phyloP scores from a whole-genome alignment of 2,888 invertebrate genomes.

The Ophion ellenae region DNA sequence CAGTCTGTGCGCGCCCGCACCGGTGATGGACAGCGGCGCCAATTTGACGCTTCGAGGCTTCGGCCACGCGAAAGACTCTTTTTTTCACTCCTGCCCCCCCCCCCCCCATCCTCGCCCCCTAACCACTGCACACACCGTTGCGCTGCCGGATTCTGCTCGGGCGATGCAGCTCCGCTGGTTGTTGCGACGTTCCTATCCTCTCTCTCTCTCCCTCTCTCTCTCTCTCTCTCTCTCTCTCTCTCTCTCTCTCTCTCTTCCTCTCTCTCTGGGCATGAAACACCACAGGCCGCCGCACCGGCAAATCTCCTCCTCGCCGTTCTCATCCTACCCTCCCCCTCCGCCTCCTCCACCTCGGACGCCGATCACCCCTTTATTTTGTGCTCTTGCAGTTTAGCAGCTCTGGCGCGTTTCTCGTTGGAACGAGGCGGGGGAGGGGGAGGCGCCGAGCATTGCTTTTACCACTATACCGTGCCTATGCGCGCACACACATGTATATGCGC shows the following conservation, averaged over 20 bases:
- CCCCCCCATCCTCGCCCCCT: conserved; percentile 28
- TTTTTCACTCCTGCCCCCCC: conserved; percentile 61
- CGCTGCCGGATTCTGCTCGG: conserved; percentile 50
- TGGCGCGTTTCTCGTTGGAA: conserved; percentile 55
- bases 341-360: conserved; percentile 35
- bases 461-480: conserved; percentile 4
- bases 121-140: conserved; percentile 51
- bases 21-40: conserved; percentile 84
- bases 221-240: conserved; percentile 26
- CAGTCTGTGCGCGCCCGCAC: conserved; percentile 71
- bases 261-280: conserved; percentile 35
- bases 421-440: conserved; percentile 31
- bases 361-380: conserved; percentile 60
- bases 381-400: conserved; percentile 66
- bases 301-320: conserved; percentile 38
- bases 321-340: conserved; percentile 21
- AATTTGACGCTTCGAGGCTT: conserved; percentile 83
- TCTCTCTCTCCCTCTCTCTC: conserved; percentile 60
- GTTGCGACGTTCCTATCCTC: conserved; percentile 66
- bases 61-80: conserved; percentile 77
- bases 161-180: conserved; percentile 55
- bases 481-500: too few species aligned
- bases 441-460: conserved; percentile 40
- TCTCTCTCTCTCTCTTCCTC: conserved; percentile 54
- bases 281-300: conserved; percentile 47